phyloP scores from a whole-genome alignment of 2,888 invertebrate genomes.

The Agrenia bidenticulata region DNA sequence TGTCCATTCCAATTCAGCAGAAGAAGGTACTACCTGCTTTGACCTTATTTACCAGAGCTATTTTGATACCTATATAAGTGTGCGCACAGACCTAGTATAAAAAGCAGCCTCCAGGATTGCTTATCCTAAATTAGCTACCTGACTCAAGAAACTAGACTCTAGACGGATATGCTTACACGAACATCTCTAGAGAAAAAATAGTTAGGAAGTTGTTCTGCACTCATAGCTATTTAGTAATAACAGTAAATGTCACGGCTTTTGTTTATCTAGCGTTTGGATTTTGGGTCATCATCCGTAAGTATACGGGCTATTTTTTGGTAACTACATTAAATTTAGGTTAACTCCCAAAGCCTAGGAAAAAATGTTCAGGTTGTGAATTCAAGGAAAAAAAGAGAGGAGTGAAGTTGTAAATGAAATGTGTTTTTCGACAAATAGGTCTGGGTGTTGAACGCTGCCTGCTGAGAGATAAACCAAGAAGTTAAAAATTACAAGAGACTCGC shows the following conservation, averaged over 20 bases:
- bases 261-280: conserved; percentile 2
- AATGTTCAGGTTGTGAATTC: neutral
- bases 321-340: neutral
- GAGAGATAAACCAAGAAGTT: conserved; percentile 19
- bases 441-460: conserved; percentile 19
- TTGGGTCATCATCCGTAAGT: neutral
- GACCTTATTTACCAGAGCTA: neutral
- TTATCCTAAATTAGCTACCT: neutral
- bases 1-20: neutral
- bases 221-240: neutral
- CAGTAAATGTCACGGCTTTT: conserved; percentile 5
- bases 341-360: neutral
- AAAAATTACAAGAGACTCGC: neutral
- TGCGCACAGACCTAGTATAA: neutral
- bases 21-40: neutral
- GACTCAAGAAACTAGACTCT: no score
- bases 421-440: conserved; percentile 10
- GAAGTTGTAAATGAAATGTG: conserved; percentile 4
- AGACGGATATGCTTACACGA: no score
- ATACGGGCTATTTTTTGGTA: neutral
- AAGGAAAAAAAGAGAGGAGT: neutral
- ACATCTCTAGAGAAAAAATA: no score
- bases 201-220: neutral
- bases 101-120: neutral
- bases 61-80: no score